Conservation (phyloP, 2,113 vertebrate genomes). For the Microcebus tavaratra region DNA sequence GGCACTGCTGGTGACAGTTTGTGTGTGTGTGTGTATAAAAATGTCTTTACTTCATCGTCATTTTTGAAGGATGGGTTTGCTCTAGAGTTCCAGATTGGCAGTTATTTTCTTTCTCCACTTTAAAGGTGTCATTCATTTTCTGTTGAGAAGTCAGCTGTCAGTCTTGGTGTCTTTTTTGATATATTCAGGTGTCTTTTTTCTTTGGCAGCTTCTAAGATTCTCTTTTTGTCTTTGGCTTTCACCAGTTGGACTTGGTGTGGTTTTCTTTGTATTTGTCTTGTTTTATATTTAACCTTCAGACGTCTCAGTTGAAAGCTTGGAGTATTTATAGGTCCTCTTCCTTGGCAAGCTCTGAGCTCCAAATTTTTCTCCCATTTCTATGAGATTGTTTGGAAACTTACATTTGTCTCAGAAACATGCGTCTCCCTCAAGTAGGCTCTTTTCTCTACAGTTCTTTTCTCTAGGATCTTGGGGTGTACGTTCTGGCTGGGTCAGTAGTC, state of each 20-base stretch:
- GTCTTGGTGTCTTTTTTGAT: not conserved
- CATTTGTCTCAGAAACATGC: not conserved
- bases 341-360: not conserved
- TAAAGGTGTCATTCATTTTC: not conserved
- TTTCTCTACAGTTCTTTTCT: not conserved
- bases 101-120: not conserved
- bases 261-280: not conserved
- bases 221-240: not conserved
- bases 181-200: not conserved
- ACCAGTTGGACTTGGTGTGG: not conserved
- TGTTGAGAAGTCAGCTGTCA: not conserved
- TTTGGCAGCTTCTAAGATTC: not conserved
- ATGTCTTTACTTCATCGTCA: not conserved
- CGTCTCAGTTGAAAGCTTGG: not conserved
- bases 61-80: not conserved
- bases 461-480: not conserved
- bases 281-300: not conserved
- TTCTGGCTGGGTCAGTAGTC: not conserved
- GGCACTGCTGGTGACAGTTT: not conserved
- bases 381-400: not conserved
- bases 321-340: not conserved
- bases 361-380: not conserved
- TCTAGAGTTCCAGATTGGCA: not conserved
- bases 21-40: not conserved
- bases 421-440: not conserved